Base-by-base conservation (phyloP, 1,140 invertebrate genomes). In the Drosophila truncata region DNA sequence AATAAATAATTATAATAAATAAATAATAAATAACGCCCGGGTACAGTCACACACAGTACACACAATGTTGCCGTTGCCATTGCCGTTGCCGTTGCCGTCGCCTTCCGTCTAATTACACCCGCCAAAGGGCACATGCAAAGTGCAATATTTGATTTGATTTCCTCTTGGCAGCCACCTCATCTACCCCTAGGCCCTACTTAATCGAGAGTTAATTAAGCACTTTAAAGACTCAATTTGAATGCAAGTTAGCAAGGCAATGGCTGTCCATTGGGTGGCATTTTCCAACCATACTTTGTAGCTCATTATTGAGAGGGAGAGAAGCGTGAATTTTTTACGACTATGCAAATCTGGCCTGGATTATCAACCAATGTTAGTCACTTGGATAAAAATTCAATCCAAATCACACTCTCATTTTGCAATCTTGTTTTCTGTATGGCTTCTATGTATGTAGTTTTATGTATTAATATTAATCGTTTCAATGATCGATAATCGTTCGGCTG, bases 1-100 rank as follows among this genome's bases (percentile, higher is more conserved):
- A 90, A 88, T 88, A 90, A 88, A 88, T 88, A 84, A 88, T 88
- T 90, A 84, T 90, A 84, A 88, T 90, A 88, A 84, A 87, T 88
- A 88, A 80, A 87, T 87, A 74, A 87, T 80, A 80, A 83, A 83
- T 71, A 64, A 72, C 63, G 61, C 20, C 27, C 20, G 35, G 42
- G 50, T 71, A 69, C 72, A 76, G 55, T 77, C 61, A 27, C 42
- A 27, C 42, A 33, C 33, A 33, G 11, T 33, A 33, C 2, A 47
- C 20, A 77, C 72, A 57, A 35, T 77, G 73, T 54, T 29, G 47
- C 47, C 23, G 1, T 16, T 50, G 35, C 44, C 8, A 0, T 14
- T 29, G 33, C 18, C 14, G n/a, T 35, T 23, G 35, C 52, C 3
- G 29, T 20, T 13, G 31, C 13, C 58, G 44, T 63, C 37, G 55